phyloP scores from a whole-genome alignment of 2,888 invertebrate genomes.

The Dicyrtomina minuta region DNA sequence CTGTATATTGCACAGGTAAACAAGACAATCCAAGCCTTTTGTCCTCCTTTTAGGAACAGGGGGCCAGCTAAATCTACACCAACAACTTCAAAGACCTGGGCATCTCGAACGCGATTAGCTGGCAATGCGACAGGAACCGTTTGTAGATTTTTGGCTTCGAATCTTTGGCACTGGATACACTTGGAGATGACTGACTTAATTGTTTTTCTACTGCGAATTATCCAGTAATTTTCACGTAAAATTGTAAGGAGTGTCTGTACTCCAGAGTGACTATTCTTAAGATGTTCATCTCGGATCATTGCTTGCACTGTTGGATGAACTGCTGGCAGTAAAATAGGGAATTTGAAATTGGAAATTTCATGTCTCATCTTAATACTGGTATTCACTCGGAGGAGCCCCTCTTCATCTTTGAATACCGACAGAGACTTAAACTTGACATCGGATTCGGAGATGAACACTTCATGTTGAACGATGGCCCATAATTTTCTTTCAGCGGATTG shows the following conservation, averaged over 20 bases:
- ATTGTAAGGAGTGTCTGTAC: background rate
- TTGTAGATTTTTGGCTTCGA: background rate
- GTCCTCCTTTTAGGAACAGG: slow-evolving; percentile 48
- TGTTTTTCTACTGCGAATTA: background rate
- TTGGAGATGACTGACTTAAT: background rate
- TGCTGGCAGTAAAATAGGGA: background rate
- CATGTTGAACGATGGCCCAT: background rate
- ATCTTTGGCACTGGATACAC: background rate
- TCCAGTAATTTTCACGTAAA: background rate
- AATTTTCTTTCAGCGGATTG: background rate
- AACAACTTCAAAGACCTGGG: slow-evolving; percentile 53
- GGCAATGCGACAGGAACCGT: slow-evolving; percentile 47
- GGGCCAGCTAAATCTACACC: slow-evolving; percentile 57
- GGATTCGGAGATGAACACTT: background rate
- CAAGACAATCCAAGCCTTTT: slow-evolving; percentile 55
- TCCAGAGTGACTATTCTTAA: background rate
- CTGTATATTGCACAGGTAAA: slow-evolving; percentile 57
- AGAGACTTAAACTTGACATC: background rate
- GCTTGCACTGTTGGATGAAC: background rate
- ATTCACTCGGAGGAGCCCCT: slow-evolving; percentile 1
- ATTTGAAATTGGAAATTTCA: background rate
- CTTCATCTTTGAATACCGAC: background rate
- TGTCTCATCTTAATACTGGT: background rate
- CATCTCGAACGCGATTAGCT: slow-evolving; percentile 53
- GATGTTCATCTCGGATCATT: background rate